Percentiles rank a stretch among this genome's conserved stretches.
Evolutionary conservation across 2,797 vertebrate species (phyloP).

Genomic region (Podarcis lilfordi): DNA sequence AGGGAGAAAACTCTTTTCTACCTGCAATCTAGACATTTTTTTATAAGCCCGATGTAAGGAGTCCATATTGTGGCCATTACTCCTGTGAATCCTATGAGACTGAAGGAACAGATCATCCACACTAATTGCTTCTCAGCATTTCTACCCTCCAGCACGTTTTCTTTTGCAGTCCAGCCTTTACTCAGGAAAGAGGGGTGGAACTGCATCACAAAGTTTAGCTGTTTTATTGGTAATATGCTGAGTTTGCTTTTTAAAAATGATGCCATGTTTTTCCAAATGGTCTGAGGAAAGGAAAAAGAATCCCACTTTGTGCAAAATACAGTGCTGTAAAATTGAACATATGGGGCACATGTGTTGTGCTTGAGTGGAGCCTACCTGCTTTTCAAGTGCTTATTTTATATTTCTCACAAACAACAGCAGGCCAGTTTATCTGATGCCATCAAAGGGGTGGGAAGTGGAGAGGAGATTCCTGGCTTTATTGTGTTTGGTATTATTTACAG

Average conservation of each 20-base stretch:
- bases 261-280: constrained; percentile 63
- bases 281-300: constrained; percentile 16
- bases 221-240: constrained; percentile 24
- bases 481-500: constrained; percentile 28
- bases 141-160: not conserved
- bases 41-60: not conserved
- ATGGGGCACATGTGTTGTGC: constrained; percentile 50
- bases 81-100: not conserved
- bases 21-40: not conserved
- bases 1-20: not conserved
- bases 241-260: constrained; percentile 37
- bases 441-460: not conserved
- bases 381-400: constrained; percentile 36
- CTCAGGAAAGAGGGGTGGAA: not conserved
- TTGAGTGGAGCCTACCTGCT: constrained; percentile 30
- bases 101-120: not conserved
- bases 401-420: constrained; percentile 48
- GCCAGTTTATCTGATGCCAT: not conserved
- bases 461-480: not conserved
- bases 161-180: not conserved
- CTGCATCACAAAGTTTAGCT: not conserved
- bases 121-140: not conserved
- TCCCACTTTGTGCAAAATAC: constrained; percentile 35
- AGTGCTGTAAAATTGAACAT: constrained; percentile 27
- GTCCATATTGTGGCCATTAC: not conserved